Conservation (phyloP, 2,113 vertebrate species). For the Python bivittatus region DNA sequence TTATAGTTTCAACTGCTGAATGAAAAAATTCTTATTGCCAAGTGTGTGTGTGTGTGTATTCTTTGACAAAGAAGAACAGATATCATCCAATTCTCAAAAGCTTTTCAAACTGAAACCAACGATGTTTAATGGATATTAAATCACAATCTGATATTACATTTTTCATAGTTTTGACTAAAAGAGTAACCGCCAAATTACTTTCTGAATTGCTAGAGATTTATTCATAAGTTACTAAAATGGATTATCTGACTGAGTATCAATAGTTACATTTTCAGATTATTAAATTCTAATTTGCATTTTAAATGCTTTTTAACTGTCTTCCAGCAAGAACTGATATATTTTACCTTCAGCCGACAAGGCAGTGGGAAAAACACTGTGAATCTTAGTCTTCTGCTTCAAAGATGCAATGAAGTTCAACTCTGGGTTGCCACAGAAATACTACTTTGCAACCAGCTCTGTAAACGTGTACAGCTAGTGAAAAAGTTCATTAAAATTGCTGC, state of each 20-base stretch:
- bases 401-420: constrained; percentile 93
- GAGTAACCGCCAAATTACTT: constrained; percentile 1
- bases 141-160: constrained; percentile 6
- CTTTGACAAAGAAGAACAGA: not conserved
- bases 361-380: constrained; percentile 81
- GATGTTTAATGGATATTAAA: constrained; percentile 28
- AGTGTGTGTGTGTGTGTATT: not conserved
- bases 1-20: not conserved
- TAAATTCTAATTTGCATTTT: constrained; percentile 1
- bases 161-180: constrained; percentile 10
- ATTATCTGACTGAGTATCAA: not conserved
- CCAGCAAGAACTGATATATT: constrained; percentile 96
- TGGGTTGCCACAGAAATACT: constrained; percentile 97
- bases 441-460: constrained; percentile 87
- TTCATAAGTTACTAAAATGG: constrained; percentile 31
- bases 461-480: constrained; percentile 94
- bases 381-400: constrained; percentile 90
- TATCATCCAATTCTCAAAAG: not conserved
- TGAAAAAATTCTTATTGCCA: not conserved
- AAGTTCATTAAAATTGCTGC: constrained; percentile 98
- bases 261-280: not conserved
- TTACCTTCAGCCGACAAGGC: constrained; percentile 89
- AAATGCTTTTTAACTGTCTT: constrained; percentile 55
- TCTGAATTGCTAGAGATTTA: not conserved
- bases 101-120: constrained; percentile 27